Base-by-base conservation (phyloP, 2,797 vertebrate species). In the Typhlichthys eigenmanni region DNA sequence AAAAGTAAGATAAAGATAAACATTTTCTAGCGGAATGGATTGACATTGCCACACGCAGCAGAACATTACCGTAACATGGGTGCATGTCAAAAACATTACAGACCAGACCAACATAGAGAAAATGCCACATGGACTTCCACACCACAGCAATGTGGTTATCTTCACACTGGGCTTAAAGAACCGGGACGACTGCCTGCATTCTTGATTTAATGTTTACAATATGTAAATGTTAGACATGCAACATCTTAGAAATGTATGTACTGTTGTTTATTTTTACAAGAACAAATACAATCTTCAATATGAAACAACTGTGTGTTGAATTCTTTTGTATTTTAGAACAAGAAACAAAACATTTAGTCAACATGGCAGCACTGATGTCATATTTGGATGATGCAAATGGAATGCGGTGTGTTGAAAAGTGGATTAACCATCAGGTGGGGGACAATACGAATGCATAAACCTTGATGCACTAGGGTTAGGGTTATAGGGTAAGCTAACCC, bases 101-200 rank as follows among this genome's bases (percentile, higher is more conserved):
- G 55, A 60, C 2, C 53, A 47, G 55, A 61, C 56, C 55, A 72
- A 70, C 52, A 38, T 59, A 24, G 60, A 59, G 69, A 72, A 71
- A 76, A 74, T 74, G 51, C 24, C 54, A 12, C 55, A 11, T 49
- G 58, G 13, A 53, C 58, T 14, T 75, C 68, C 69, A 79, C 61
- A 72, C 74, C 70, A 29, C 74, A 68, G 53, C 12, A 3, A 58
- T 68, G 80, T 71, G 72, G 70, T 56, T 47, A 53, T 71, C 61
- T 62, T 71, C 71, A 65, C 61, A 52, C 10, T 1, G 43, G 62
- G 16, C 47, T 38, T 19, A 17, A 24, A 14, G 12, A 38, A 48
- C 24, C 12, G 38, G 38, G 8, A 43, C 7, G 38, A 7, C 38
- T 43, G 38, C 38, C 38, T 43, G 38, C 55, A 47, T 32, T n/a